Conservation (phyloP, 1,140 invertebrate genomes). For the Drosophila mayri region DNA sequence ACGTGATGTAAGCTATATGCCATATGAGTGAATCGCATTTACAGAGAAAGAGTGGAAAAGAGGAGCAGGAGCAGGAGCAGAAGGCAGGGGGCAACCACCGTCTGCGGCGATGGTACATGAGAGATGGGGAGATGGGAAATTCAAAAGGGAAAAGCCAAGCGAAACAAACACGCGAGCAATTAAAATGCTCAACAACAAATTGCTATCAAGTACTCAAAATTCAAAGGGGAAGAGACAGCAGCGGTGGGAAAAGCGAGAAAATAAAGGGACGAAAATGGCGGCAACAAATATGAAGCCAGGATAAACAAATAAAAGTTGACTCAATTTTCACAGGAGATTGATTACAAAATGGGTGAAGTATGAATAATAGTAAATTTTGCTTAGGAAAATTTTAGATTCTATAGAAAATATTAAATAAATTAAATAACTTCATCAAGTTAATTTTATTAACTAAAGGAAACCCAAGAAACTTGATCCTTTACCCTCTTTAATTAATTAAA, state of each 20-base stretch:
- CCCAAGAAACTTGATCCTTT: neutral
- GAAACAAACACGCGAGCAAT: slow-evolving; percentile 54
- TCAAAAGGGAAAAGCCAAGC: slow-evolving; percentile 51
- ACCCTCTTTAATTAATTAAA: neutral
- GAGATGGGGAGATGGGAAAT: slow-evolving; percentile 25
- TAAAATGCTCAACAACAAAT: slow-evolving; percentile 55
- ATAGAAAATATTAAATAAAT: neutral
- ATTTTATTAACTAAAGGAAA: neutral
- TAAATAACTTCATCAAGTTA: neutral
- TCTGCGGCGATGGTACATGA: slow-evolving; percentile 23
- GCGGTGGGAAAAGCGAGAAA: neutral
- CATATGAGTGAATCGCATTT: slow-evolving; percentile 41
- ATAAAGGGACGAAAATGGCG: neutral
- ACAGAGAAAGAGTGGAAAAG: neutral
- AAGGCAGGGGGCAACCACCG: slow-evolving; percentile 14
- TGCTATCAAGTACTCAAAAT: slow-evolving; percentile 55
- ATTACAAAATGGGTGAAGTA: neutral
- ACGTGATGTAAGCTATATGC: slow-evolving; percentile 23
- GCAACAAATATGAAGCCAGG: neutral
- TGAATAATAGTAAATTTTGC: neutral
- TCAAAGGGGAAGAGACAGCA: slow-evolving; percentile 30
- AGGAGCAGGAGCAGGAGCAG: no score
- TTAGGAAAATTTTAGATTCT: neutral
- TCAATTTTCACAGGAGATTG: slow-evolving; percentile 1
- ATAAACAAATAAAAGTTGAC: slow-evolving; percentile 23